Evolutionary conservation across 2,113 vertebrate species (phyloP).

Genomic region (Brachyhypopomus occidentalis): DNA sequence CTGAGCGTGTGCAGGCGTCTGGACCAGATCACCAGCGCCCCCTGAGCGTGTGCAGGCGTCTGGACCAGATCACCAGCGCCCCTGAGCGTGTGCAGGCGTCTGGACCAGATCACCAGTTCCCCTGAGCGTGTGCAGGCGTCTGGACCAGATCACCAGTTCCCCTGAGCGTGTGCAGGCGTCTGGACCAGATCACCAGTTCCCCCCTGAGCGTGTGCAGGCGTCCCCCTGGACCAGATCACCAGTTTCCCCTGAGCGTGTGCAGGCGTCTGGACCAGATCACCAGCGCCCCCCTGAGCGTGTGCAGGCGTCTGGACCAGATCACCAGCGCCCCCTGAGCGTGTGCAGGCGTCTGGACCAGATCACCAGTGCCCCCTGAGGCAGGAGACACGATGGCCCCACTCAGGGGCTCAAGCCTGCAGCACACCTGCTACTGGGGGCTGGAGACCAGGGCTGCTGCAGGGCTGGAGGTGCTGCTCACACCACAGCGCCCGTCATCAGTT

Average conservation of each 20-base stretch:
- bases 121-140: neutral
- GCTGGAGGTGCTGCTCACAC: no score
- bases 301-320: neutral
- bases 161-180: neutral
- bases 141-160: no score
- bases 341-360: neutral
- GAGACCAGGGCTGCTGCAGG: no score
- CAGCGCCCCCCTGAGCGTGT: neutral
- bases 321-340: neutral
- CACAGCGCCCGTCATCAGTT: no score
- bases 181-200: no score
- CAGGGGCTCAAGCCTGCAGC: neutral
- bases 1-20: neutral
- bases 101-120: no score
- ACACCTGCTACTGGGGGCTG: no score
- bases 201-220: neutral
- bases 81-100: neutral
- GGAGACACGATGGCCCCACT: neutral
- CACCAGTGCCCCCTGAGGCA: neutral
- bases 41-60: neutral
- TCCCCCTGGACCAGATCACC: no score
- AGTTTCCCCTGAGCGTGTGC: neutral
- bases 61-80: no score
- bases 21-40: no score
- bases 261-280: neutral